Percentiles rank a stretch among this genome's conserved stretches.
These are phyloP conservation scores for Oncorhynchus keta DNA, from an alignment of 2,113 vertebrate genomes.

Conservation along the genomic window DNA sequence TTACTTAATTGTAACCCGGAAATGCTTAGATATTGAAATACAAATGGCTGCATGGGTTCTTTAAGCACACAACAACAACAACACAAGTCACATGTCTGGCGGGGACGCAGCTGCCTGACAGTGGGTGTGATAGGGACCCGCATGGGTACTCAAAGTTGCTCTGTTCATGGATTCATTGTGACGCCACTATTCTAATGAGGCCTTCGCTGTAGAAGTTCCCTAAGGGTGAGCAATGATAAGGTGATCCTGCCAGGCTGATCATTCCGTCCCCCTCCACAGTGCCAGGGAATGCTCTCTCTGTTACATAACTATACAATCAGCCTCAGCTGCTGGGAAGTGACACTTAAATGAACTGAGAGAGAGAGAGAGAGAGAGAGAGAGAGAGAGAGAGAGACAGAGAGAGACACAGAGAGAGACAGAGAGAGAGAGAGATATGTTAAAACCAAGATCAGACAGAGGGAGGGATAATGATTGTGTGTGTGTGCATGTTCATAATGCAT, in stretches of 20 bases:
- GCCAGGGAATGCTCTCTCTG: slow-evolving; percentile 16
- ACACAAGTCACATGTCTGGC: neutral
- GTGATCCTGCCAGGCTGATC: slow-evolving; percentile 21
- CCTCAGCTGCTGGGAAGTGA: slow-evolving; percentile 59
- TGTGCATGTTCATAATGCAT: too few relatives aligned
- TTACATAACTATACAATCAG: slow-evolving; percentile 48
- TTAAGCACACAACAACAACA: too few relatives aligned
- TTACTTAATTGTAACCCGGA: too few relatives aligned
- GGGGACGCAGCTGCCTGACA: neutral
- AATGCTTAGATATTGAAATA: too few relatives aligned
- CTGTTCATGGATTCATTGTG: slow-evolving; percentile 30
- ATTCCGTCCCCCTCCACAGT: neutral
- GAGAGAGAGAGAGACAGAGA: too few relatives aligned
- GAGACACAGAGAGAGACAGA: neutral
- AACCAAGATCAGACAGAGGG: too few relatives aligned
- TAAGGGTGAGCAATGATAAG: slow-evolving; percentile 47
- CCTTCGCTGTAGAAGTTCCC: slow-evolving; percentile 6
- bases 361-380: slow-evolving; percentile 20
- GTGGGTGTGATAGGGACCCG: neutral
- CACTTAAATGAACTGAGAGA: slow-evolving; percentile 61
- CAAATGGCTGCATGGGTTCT: too few relatives aligned
- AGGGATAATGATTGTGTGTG: too few relatives aligned
- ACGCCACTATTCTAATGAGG: slow-evolving; percentile 23
- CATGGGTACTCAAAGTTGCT: neutral
- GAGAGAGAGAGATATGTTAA: too few relatives aligned